A percentile compares a stretch with the other conserved stretches of the same genome.
phyloP scores from a whole-genome alignment of 2,888 invertebrate species.

The Himalopsyche japonica region DNA sequence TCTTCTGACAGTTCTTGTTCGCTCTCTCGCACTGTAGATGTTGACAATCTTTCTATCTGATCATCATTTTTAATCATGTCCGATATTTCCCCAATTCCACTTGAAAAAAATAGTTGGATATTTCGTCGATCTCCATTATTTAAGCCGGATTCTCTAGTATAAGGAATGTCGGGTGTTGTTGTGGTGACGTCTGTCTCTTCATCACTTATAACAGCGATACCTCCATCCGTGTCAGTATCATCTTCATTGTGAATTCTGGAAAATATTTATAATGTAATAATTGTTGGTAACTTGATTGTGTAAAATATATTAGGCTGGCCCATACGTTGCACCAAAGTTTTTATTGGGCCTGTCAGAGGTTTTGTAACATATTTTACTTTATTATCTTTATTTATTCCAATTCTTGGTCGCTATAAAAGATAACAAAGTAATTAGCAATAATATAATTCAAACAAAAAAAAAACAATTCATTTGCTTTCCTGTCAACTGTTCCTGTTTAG shows the following conservation, averaged over 20 bases:
- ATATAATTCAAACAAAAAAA: too few relatives aligned
- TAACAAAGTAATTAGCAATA: too few relatives aligned
- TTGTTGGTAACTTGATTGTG: too few relatives aligned
- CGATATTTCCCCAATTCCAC: slow-evolving; percentile 44
- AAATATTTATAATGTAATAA: neutral
- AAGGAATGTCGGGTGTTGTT: slow-evolving; percentile 32
- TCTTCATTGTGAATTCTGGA: slow-evolving; percentile 45
- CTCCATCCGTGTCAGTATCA: slow-evolving; percentile 58
- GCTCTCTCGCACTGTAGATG: slow-evolving; percentile 45
- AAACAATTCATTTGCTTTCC: too few relatives aligned
- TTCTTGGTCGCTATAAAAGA: too few relatives aligned
- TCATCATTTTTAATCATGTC: slow-evolving; percentile 27
- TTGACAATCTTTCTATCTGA: slow-evolving; percentile 43
- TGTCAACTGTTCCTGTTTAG: too few relatives aligned
- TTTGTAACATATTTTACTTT: too few relatives aligned
- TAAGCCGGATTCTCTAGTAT: slow-evolving; percentile 43
- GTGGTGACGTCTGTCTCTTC: slow-evolving; percentile 47
- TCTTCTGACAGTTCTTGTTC: slow-evolving; percentile 41
- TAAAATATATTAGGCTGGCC: too few relatives aligned
- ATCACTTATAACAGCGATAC: slow-evolving; percentile 57
- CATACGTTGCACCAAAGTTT: too few relatives aligned
- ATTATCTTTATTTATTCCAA: too few relatives aligned
- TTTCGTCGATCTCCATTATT: neutral
- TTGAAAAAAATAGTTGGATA: too few relatives aligned
- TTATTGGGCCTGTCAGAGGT: too few relatives aligned